Base-by-base conservation (phyloP, 1,140 invertebrate genomes). In the Homalodisca vitripennis region DNA sequence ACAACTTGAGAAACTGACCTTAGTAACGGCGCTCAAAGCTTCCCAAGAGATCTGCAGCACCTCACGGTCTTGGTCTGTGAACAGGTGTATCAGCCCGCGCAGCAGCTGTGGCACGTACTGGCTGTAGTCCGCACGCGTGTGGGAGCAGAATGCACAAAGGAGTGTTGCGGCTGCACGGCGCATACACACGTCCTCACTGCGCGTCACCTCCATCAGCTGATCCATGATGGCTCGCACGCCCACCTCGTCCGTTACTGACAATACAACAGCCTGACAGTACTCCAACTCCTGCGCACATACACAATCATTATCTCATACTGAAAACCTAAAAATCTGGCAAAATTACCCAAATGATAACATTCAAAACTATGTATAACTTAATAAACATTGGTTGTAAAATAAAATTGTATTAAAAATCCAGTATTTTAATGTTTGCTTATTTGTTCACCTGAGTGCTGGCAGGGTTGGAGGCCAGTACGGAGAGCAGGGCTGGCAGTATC, bases 261-360 rank as follows among this genome's bases (percentile, higher is more conserved):
- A 80, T 60, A 99, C 88, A 3, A 99, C 95, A 47, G 91, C 87
- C 78, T 96, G 90, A 79, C 97, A 98, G 79, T 98, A 94, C 75
- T 94, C 92, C n/a, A 97, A 78, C 80, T 97, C 86, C 82, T 88
- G 71, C 22, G 73, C 69, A 70, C 48, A 68, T n/a, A n/a, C n/a
- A n/a, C n/a, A n/a, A n/a, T n/a, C n/a, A n/a, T n/a, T n/a, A n/a
- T n/a, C n/a, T n/a, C n/a, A n/a, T n/a, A n/a, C n/a, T n/a, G n/a
- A n/a, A n/a, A n/a, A n/a, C n/a, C n/a, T n/a, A n/a, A n/a, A n/a
- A n/a, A n/a, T n/a, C n/a, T n/a, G n/a, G n/a, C n/a, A n/a, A n/a
- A n/a, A n/a, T n/a, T n/a, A n/a, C n/a, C n/a, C n/a, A n/a, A n/a
- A n/a, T n/a, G n/a, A n/a, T n/a, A n/a, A n/a, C n/a, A n/a, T n/a